Conservation (phyloP, 2,888 invertebrate species). For the Lottia scabra region DNA sequence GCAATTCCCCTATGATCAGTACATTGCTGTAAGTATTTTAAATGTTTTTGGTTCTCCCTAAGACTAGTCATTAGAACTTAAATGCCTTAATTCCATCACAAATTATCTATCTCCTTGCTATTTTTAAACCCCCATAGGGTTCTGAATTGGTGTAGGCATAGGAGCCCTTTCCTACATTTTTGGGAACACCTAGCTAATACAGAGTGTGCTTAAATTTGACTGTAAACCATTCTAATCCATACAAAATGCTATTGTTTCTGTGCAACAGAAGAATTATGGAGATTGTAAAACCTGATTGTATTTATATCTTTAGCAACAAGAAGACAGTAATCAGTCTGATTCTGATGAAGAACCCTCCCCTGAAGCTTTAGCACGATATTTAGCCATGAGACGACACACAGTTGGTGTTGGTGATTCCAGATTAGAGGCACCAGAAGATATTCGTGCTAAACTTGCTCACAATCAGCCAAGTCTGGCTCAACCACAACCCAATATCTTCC, state of each 20-base stretch:
- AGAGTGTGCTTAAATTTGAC: too few relatives aligned
- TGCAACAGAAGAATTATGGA: too few relatives aligned
- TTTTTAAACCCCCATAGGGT: too few relatives aligned
- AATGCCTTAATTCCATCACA: not conserved
- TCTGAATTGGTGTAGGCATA: too few relatives aligned
- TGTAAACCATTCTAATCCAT: too few relatives aligned
- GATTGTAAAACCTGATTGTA: not conserved
- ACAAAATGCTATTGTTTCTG: too few relatives aligned
- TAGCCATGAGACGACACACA: constrained; percentile 86
- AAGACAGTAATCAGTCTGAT: constrained; percentile 58
- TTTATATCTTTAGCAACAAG: constrained; percentile 36
- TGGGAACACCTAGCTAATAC: too few relatives aligned
- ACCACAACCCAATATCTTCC: constrained; percentile 55
- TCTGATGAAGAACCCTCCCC: constrained; percentile 70
- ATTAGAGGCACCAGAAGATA: constrained; percentile 77
- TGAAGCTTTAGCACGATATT: constrained; percentile 69
- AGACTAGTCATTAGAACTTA: not conserved
- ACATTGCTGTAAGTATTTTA: constrained; percentile 39
- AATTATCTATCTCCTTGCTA: too few relatives aligned
- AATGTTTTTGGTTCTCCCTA: not conserved
- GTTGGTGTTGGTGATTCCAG: constrained; percentile 90
- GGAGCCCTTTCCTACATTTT: too few relatives aligned
- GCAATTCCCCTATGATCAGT: constrained; percentile 54
- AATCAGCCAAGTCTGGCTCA: constrained; percentile 60
- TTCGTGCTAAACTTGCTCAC: constrained; percentile 59